Base-by-base conservation (phyloP, 1,140 invertebrate species). In the Drepana arcuata region DNA sequence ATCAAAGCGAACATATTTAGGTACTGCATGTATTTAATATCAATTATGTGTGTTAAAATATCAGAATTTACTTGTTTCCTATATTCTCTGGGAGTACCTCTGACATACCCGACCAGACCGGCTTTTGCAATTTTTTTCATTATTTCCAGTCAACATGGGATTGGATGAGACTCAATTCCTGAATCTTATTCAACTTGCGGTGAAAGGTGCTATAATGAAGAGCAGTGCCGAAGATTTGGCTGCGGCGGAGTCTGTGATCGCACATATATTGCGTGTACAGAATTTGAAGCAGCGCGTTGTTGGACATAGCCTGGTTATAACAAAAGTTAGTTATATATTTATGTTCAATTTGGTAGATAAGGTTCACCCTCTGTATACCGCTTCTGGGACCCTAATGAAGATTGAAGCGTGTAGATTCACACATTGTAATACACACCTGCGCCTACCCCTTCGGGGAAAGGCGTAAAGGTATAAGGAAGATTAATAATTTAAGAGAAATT, bases 301-400 rank as follows among this genome's bases (percentile, higher is more conserved):
- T 13, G 55, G 60, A 12, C 39, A 52, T 13, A 54, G 64, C 16
- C 32, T 75, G n/a, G 47, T 74, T 23, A 34, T 78, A 10, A 78
- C 70, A 14, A 74, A 69, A 55, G 73, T 74, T 54, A 25, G 7
- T 11, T 14, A 29, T 31, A n/a, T n/a, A n/a, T n/a, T n/a, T n/a
- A n/a, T n/a, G n/a, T n/a, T n/a, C n/a, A n/a, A n/a, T n/a, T n/a
- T n/a, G n/a, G n/a, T n/a, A n/a, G n/a, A n/a, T n/a, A n/a, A n/a
- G n/a, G n/a, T n/a, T n/a, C n/a, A n/a, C n/a, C n/a, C n/a, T n/a
- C n/a, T n/a, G n/a, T n/a, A n/a, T n/a, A n/a, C n/a, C n/a, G n/a
- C n/a, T n/a, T n/a, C n/a, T n/a, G n/a, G n/a, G n/a, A n/a, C n/a
- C n/a, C n/a, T n/a, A n/a, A n/a, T n/a, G n/a, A n/a, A n/a, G n/a